Evolutionary conservation across 2,888 invertebrate species (phyloP).

Genomic region (Drosophila kanekoi): DNA sequence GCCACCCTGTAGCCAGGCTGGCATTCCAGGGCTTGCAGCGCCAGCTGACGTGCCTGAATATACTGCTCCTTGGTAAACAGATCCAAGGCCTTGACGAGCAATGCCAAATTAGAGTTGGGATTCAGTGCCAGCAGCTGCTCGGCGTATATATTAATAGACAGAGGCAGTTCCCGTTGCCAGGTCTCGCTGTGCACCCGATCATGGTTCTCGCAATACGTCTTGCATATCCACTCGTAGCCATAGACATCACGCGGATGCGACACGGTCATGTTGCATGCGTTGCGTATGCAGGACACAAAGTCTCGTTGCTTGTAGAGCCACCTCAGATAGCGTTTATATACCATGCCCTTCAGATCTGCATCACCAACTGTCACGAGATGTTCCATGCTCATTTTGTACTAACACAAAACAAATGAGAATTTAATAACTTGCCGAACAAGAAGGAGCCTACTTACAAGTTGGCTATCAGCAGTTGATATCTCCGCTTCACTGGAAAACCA

Average conservation of each 20-base stretch:
- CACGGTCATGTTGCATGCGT: conserved; percentile 86
- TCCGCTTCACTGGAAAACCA: conserved; percentile 68
- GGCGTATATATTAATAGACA: conserved; percentile 86
- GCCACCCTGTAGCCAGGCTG: conserved; percentile 85
- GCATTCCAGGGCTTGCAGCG: conserved; percentile 84
- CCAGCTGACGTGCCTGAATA: conserved; percentile 86
- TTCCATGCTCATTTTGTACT: conserved; percentile 80
- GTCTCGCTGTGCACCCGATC: conserved; percentile 25
- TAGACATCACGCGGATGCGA: conserved; percentile 86
- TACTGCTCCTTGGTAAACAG: conserved; percentile 86
- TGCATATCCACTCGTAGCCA: conserved; percentile 88
- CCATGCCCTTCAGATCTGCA: conserved; percentile 47
- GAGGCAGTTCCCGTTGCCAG: conserved; percentile 57
- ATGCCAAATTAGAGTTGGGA: conserved; percentile 87
- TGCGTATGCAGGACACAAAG: conserved; percentile 84
- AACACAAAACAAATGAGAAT: conserved; percentile 1
- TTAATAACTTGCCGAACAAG: no score
- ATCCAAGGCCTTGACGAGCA: conserved; percentile 88
- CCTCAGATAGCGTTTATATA: conserved; percentile 82
- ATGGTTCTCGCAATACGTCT: conserved; percentile 86
- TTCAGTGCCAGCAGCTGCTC: conserved; percentile 87
- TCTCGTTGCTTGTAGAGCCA: conserved; percentile 84
- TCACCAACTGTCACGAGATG: conserved; percentile 50
- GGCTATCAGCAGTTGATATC: conserved; percentile 49
- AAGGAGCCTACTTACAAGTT: conserved; percentile 61